phyloP scores from a whole-genome alignment of 2,888 invertebrate genomes.

The Dicyrtoma fusca region DNA sequence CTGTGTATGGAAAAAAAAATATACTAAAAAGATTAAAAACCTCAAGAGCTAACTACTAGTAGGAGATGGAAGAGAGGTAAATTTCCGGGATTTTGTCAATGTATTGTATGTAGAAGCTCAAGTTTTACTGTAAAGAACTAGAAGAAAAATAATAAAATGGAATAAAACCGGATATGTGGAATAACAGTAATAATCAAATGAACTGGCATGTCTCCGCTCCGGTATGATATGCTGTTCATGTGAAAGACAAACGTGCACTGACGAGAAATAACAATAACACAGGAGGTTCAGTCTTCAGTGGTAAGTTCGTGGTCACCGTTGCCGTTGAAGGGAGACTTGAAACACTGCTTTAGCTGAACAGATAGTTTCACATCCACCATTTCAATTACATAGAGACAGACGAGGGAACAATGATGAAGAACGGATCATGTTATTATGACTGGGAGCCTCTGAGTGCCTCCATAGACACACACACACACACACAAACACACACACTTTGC shows the following conservation, averaged over 20 bases:
- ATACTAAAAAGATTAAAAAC: no score
- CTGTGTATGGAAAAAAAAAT: no score
- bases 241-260: slow-evolving; percentile 29
- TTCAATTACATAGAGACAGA: background rate
- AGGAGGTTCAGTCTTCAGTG: background rate
- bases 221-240: slow-evolving; percentile 18
- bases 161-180: slow-evolving; percentile 24
- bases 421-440: no score
- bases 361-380: background rate
- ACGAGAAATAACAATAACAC: slow-evolving; percentile 19
- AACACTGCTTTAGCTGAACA: background rate
- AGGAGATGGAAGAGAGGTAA: no score
- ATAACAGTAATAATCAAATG: slow-evolving; percentile 4
- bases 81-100: no score
- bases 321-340: background rate
- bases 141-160: slow-evolving; percentile 3
- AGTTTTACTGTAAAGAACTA: slow-evolving; percentile 6
- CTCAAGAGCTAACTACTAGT: no score
- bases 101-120: no score
- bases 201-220: background rate
- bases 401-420: no score
- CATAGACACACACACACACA: no score
- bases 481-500: no score
- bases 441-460: no score
- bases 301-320: background rate